These are phyloP conservation scores for Watsonalla binaria DNA, from an alignment of 2,888 invertebrate genomes.

Conservation along the genomic window DNA sequence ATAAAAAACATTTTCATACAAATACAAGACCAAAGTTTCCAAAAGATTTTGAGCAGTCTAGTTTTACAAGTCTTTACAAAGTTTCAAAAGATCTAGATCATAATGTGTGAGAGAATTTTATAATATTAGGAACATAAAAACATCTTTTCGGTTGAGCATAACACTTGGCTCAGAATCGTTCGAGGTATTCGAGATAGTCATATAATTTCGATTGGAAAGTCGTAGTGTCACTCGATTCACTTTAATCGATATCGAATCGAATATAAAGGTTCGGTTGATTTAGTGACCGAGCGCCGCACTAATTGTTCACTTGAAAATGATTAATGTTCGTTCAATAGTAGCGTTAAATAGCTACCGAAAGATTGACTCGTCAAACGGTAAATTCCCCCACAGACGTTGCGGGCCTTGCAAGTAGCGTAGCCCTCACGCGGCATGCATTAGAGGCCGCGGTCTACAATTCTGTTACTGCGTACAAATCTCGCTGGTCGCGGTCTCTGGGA, in stretches of 20 bases:
- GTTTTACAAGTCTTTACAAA: conserved; percentile 14
- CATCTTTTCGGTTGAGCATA: too few species aligned
- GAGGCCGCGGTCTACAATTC: conserved; percentile 27
- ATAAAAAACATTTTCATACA: conserved; percentile 14
- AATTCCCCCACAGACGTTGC: neutral
- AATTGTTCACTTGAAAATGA: too few species aligned
- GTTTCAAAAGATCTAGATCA: too few species aligned
- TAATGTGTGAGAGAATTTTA: too few species aligned
- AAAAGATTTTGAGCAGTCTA: conserved; percentile 54
- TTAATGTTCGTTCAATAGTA: too few species aligned
- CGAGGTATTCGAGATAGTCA: too few species aligned
- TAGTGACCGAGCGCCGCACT: too few species aligned
- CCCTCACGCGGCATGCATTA: neutral
- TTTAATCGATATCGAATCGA: conserved; percentile 25
- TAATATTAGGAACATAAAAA: too few species aligned
- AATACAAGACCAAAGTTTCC: conserved; percentile 47
- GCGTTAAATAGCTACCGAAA: too few species aligned
- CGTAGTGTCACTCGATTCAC: neutral
- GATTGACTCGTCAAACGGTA: neutral
- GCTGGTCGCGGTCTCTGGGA: conserved; percentile 54
- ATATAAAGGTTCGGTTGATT: too few species aligned
- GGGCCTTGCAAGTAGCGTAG: neutral
- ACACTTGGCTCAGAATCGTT: too few species aligned
- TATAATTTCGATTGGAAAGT: neutral
- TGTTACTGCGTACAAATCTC: conserved; percentile 86